phyloP scores from a whole-genome alignment of 1,140 invertebrate species.

The Chlorops oryzae region DNA sequence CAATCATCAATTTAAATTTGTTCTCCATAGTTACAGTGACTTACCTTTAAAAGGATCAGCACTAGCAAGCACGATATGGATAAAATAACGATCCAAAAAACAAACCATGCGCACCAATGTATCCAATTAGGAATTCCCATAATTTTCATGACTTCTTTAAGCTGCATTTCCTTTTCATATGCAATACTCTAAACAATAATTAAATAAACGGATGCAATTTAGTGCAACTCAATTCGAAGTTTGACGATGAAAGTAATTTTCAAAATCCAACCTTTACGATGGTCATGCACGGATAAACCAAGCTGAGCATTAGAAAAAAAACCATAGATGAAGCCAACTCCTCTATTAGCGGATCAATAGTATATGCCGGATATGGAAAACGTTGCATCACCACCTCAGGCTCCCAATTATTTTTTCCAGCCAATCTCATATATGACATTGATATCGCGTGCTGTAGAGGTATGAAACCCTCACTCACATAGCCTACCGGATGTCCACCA shows the following conservation, averaged over 20 bases:
- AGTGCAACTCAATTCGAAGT: no score
- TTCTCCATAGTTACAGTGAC: no score
- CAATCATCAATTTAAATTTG: no score
- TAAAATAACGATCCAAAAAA: constrained; percentile 64
- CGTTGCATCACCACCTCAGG: constrained; percentile 32
- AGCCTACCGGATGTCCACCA: constrained; percentile 40
- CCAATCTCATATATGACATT: constrained; percentile 13
- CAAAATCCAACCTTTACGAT: constrained; percentile 59
- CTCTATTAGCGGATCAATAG: constrained; percentile 60
- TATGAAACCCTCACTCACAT: constrained; percentile 54
- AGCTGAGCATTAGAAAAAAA: constrained; percentile 67
- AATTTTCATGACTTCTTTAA: constrained; percentile 75
- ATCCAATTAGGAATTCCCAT: constrained; percentile 74
- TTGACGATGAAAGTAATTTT: not conserved
- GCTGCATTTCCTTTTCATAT: constrained; percentile 55
- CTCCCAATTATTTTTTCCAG: not conserved
- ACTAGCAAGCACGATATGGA: no score
- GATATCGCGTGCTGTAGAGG: constrained; percentile 52
- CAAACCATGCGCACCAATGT: constrained; percentile 75
- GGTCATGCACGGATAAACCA: constrained; percentile 68
- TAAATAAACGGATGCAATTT: no score
- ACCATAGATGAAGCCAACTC: constrained; percentile 64
- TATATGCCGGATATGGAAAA: constrained; percentile 66
- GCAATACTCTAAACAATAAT: no score
- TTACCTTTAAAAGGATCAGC: no score